Evolutionary conservation across 2,113 vertebrate species (phyloP).

Genomic region (Crotalus horridus): DNA sequence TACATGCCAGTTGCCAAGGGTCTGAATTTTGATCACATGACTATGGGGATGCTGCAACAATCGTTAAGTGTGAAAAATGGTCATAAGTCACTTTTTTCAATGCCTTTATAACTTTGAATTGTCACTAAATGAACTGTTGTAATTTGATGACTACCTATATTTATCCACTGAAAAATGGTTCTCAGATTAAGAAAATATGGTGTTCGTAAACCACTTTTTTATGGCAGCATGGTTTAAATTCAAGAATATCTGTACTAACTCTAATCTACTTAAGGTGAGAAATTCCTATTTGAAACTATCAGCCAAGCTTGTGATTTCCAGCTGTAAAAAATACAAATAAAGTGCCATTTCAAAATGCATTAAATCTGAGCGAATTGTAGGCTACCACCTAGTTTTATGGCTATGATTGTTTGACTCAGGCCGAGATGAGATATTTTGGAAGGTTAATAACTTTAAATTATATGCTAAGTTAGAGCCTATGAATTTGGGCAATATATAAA

Average conservation of each 20-base stretch:
- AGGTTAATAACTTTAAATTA: background rate
- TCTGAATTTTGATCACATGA: background rate
- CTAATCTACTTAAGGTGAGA: conserved; percentile 46
- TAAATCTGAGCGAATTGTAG: background rate
- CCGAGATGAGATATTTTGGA: background rate
- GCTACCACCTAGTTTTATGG: background rate
- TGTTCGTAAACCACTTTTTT: conserved; percentile 46
- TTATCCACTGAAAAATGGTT: background rate
- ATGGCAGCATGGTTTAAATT: conserved; percentile 47
- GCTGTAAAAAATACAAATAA: conserved; percentile 59
- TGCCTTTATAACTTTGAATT: background rate
- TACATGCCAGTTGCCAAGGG: background rate
- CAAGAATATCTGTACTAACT: conserved; percentile 62
- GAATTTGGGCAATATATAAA: background rate
- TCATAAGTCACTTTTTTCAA: background rate
- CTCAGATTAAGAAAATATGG: conserved; percentile 15
- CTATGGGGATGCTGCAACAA: background rate
- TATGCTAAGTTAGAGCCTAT: background rate
- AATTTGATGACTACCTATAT: background rate
- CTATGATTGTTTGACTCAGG: background rate
- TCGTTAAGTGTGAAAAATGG: background rate
- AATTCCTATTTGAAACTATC: conserved; percentile 63
- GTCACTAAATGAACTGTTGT: background rate
- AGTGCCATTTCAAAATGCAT: conserved; percentile 54
- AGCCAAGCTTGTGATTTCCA: conserved; percentile 68